These are phyloP conservation scores for Craniophora ligustri DNA, from an alignment of 2,888 invertebrate species.

Conservation along the genomic window DNA sequence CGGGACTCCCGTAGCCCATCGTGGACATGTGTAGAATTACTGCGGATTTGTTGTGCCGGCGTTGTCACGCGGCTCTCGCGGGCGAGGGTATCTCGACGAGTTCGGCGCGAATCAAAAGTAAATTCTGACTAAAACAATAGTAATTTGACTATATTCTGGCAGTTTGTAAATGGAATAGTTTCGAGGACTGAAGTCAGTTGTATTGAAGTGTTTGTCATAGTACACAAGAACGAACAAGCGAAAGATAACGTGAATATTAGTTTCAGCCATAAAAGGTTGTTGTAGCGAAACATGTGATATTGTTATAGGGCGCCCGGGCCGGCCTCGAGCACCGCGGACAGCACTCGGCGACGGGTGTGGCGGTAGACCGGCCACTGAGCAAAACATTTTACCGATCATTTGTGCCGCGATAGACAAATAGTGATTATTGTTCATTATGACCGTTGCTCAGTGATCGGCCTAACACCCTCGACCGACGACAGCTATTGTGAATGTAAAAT, in stretches of 20 bases:
- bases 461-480: conserved; percentile 16
- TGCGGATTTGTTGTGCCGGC: conserved; percentile 27
- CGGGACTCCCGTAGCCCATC: conserved; percentile 33
- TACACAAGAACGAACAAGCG: conserved; percentile 66
- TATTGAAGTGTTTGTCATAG: conserved; percentile 60
- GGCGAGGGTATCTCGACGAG: conserved; percentile 26
- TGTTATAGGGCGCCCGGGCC: conserved; percentile 67
- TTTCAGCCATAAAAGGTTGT: conserved; percentile 70
- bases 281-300: conserved; percentile 71
- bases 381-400: conserved; percentile 10
- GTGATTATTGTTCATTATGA: conserved; percentile 18
- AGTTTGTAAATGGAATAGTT: conserved; percentile 57
- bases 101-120: conserved; percentile 31
- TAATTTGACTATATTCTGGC: conserved; percentile 55
- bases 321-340: conserved; percentile 49
- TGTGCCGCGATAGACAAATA: conserved; percentile 21
- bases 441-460: conserved; percentile 10
- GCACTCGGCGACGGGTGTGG: conserved; percentile 17
- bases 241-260: conserved; percentile 80
- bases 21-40: conserved; percentile 37
- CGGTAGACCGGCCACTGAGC: conserved; percentile 5
- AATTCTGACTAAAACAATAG: conserved; percentile 41
- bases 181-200: conserved; percentile 52
- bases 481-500: conserved; percentile 31
- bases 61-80: conserved; percentile 35